Percentiles rank a stretch among this genome's conserved stretches.
These are phyloP conservation scores for Drosophila aldrichi DNA, from an alignment of 2,888 invertebrate species.

Conservation along the genomic window DNA sequence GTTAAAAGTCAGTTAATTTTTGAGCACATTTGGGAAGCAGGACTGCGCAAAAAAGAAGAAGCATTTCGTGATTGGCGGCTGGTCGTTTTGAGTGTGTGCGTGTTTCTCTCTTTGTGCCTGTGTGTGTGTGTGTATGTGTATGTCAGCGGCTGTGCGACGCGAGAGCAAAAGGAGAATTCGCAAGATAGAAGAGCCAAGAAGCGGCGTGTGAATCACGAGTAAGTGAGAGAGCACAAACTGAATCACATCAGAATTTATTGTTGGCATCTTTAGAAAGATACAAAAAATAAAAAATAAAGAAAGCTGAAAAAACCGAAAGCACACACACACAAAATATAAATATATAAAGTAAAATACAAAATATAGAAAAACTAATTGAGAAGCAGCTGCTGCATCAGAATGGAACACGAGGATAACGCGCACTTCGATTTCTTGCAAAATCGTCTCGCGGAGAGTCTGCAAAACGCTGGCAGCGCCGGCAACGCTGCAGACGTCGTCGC, in stretches of 20 bases:
- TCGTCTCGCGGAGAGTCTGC: constrained; percentile 78
- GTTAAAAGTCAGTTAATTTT: constrained; percentile 41
- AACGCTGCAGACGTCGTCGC: constrained; percentile 60
- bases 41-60: constrained; percentile 58
- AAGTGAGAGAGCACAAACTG: constrained; percentile 42
- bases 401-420: constrained; percentile 83
- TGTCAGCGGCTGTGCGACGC: constrained; percentile 57
- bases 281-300: too few species aligned
- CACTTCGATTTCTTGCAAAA: constrained; percentile 78
- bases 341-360: constrained; percentile 1
- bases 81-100: constrained; percentile 52
- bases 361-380: constrained; percentile 11
- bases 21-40: constrained; percentile 49
- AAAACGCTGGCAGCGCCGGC: constrained; percentile 69
- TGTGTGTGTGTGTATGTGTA: constrained; percentile 44
- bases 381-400: constrained; percentile 53
- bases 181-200: constrained; percentile 59
- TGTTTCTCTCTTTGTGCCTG: constrained; percentile 35
- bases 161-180: constrained; percentile 70
- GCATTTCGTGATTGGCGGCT: constrained; percentile 67
- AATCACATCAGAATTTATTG: constrained; percentile 54
- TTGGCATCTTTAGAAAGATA: constrained; percentile 43
- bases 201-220: constrained; percentile 72
- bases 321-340: constrained; percentile 8
- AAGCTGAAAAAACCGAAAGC: constrained; percentile 4